phyloP scores from a whole-genome alignment of 2,888 invertebrate genomes.

The Chaetogeoica ovagalla region DNA sequence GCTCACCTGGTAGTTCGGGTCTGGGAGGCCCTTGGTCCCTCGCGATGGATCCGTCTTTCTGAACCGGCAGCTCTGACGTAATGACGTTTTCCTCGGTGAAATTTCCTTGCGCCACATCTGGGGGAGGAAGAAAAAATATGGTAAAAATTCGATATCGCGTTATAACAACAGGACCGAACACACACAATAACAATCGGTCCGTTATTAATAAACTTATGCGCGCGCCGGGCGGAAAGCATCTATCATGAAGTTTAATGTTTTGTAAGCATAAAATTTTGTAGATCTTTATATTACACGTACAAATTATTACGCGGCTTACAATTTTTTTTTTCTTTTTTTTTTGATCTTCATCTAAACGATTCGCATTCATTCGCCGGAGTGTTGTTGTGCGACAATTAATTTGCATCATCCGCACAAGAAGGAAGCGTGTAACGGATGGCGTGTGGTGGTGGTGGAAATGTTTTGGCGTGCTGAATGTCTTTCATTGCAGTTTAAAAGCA shows the following conservation, averaged over 20 bases:
- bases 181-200: too few relatives aligned
- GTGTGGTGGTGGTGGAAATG: background rate
- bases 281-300: too few relatives aligned
- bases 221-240: too few relatives aligned
- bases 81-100: conserved; percentile 71
- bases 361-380: background rate
- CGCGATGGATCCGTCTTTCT: conserved; percentile 22
- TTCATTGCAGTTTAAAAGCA: conserved; percentile 40
- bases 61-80: conserved; percentile 61
- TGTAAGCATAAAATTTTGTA: too few relatives aligned
- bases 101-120: conserved; percentile 67
- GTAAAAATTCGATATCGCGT: too few relatives aligned
- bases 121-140: background rate
- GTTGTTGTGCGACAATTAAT: conserved; percentile 28
- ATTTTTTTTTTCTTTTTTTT: background rate
- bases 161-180: too few relatives aligned
- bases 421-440: background rate
- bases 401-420: conserved; percentile 12
- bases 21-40: conserved; percentile 45
- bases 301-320: too few relatives aligned
- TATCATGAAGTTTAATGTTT: too few relatives aligned
- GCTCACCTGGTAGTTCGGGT: conserved; percentile 53
- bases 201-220: too few relatives aligned
- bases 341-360: too few relatives aligned
- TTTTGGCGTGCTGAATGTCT: conserved; percentile 35